Base-by-base conservation (phyloP, 2,113 vertebrate species). In the Herpailurus yagouaroundi region DNA sequence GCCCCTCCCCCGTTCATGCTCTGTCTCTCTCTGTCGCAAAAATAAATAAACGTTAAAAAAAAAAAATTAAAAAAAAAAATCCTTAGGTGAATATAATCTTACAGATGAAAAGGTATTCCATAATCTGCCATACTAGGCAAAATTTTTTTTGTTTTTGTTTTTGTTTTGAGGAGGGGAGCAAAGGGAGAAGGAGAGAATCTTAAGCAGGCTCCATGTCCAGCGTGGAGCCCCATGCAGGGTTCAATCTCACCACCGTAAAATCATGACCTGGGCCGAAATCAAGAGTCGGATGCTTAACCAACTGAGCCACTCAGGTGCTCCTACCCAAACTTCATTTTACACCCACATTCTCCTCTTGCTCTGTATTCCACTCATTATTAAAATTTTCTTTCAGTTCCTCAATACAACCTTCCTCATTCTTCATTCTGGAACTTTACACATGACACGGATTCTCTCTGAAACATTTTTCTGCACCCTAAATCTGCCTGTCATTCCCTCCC, bases 1-100 rank as follows among this genome's bases (percentile, higher is more conserved):
- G n/a, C n/a, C n/a, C n/a, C n/a, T n/a, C n/a, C n/a, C n/a, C n/a
- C n/a, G n/a, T n/a, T n/a, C n/a, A n/a, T n/a, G n/a, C n/a, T n/a
- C n/a, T n/a, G n/a, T n/a, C n/a, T n/a, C n/a, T n/a, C n/a, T n/a
- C n/a, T n/a, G n/a, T n/a, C n/a, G n/a, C n/a, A n/a, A n/a, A n/a
- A n/a, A n/a, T n/a, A n/a, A n/a, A n/a, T n/a, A n/a, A n/a, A n/a
- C n/a, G n/a, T n/a, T n/a, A n/a, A n/a, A n/a, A n/a, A n/a, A n/a
- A n/a, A n/a, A n/a, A n/a, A n/a, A n/a, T n/a, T n/a, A n/a, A n/a
- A 97, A 94, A 45, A 55, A 55, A 92, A 92, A 89, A 45, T 45
- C n/a, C n/a, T 89, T 68, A 66, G 15, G 16, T 48, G 63, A 91
- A 5, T 86, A 76, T 33, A 87, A 95, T 60, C 29, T 63, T 80